Conservation (phyloP, 2,797 vertebrate species). For the Florisuga fusca region DNA sequence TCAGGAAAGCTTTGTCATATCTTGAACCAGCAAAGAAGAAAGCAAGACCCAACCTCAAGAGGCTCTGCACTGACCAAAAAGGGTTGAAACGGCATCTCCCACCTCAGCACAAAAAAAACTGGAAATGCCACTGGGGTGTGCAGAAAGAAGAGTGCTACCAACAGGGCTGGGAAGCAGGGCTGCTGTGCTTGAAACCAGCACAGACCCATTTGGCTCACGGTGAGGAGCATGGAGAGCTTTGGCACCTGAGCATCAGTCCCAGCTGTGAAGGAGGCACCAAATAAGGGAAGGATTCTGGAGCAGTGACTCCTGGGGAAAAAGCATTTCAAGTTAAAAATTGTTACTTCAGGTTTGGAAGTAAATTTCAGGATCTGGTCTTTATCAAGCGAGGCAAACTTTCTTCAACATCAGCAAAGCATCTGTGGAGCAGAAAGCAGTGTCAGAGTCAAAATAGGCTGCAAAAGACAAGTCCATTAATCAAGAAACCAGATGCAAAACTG, state of each 20-base stretch:
- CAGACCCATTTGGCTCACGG: neutral
- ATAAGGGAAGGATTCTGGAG: slow-evolving; percentile 84
- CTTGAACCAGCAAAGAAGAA: slow-evolving; percentile 21
- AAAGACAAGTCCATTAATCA: slow-evolving; percentile 71
- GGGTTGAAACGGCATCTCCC: neutral
- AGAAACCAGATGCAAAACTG: slow-evolving; percentile 60
- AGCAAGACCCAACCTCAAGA: neutral
- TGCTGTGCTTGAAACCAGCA: fast-evolving
- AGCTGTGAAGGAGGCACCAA: slow-evolving; percentile 81
- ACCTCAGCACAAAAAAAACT: neutral
- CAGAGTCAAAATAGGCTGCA: slow-evolving; percentile 67
- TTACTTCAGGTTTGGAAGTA: slow-evolving; percentile 85
- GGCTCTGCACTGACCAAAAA: neutral
- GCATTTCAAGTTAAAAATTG: slow-evolving; percentile 84
- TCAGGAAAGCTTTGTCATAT: neutral
- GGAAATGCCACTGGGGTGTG: neutral
- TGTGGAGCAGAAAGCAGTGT: slow-evolving; percentile 65
- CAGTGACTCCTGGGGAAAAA: slow-evolving; percentile 76
- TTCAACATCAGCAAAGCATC: slow-evolving; percentile 74
- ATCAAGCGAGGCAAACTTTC: slow-evolving; percentile 80
- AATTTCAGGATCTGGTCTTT: slow-evolving; percentile 84
- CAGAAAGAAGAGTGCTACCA: slow-evolving; percentile 21
- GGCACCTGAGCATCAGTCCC: slow-evolving; percentile 72
- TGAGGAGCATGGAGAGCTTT: slow-evolving; percentile 38
- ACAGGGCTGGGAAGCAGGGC: neutral